These are phyloP conservation scores for Zhuqinia jingwanae DNA, from an alignment of 2,888 invertebrate genomes.

Conservation along the genomic window DNA sequence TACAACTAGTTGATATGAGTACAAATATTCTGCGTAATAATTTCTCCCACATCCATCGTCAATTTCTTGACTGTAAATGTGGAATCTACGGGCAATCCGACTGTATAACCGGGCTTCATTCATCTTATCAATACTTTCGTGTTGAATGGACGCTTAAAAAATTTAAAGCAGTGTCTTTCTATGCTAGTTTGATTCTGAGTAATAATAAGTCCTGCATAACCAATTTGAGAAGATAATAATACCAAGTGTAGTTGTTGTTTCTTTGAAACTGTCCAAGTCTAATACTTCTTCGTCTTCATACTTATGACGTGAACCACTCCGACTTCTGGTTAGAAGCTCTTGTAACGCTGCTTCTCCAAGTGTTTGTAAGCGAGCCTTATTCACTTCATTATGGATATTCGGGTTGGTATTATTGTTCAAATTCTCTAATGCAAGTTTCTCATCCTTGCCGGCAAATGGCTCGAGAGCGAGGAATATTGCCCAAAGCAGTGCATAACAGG, in stretches of 20 bases:
- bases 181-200: no score
- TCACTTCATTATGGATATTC: no score
- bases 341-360: not conserved
- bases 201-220: no score
- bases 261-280: no score
- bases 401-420: not conserved
- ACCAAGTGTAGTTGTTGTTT: no score
- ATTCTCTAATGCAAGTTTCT: not conserved
- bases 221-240: no score
- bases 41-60: slow-evolving; percentile 45
- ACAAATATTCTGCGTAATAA: slow-evolving; percentile 35
- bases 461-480: slow-evolving; percentile 17
- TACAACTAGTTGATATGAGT: slow-evolving; percentile 23
- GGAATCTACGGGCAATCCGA: not conserved
- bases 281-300: no score
- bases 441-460: slow-evolving; percentile 44
- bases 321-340: no score
- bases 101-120: slow-evolving; percentile 15
- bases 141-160: not conserved
- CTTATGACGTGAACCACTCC: no score
- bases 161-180: not conserved
- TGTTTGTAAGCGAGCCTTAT: not conserved
- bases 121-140: not conserved
- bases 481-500: slow-evolving; percentile 17
- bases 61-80: slow-evolving; percentile 11